Evolutionary conservation across 2,113 vertebrate species (phyloP).

Genomic region (Pholis gunnellus): DNA sequence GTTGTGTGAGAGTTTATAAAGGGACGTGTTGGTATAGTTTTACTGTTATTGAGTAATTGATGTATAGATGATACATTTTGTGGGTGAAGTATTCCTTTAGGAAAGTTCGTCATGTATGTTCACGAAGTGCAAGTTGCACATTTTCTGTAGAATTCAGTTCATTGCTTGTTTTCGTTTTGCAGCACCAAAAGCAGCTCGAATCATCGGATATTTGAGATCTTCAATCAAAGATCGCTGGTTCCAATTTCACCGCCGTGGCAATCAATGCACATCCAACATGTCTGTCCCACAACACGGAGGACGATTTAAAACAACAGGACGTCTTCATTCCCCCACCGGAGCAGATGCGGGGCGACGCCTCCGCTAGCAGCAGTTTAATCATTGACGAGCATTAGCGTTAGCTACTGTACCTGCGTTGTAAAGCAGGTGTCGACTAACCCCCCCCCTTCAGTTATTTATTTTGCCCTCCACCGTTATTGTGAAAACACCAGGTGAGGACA

Average conservation of each 20-base stretch:
- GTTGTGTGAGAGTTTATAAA: no score
- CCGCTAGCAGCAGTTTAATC: conserved; percentile 61
- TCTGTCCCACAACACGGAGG: conserved; percentile 12
- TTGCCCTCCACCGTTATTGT: conserved; percentile 53
- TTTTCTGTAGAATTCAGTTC: no score
- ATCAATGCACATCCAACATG: not conserved
- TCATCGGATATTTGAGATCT: not conserved
- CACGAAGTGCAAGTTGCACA: not conserved
- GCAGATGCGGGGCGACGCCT: conserved; percentile 33
- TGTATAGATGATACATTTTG: no score
- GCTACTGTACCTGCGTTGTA: conserved; percentile 53
- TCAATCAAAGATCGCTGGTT: not conserved
- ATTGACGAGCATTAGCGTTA: conserved; percentile 62
- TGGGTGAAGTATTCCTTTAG: no score
- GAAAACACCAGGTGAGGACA: conserved; percentile 79
- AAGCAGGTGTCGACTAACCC: conserved; percentile 65
- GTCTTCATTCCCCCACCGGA: conserved; percentile 12
- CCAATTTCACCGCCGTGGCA: not conserved
- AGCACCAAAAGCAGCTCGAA: not conserved
- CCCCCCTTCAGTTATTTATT: conserved; percentile 58
- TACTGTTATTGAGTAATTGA: no score
- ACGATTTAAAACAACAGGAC: conserved; percentile 20
- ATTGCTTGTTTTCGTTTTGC: not conserved
- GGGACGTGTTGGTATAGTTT: no score
- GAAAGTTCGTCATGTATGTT: no score